phyloP scores from a whole-genome alignment of 2,888 invertebrate genomes.

The Pachymerium ferrugineum region DNA sequence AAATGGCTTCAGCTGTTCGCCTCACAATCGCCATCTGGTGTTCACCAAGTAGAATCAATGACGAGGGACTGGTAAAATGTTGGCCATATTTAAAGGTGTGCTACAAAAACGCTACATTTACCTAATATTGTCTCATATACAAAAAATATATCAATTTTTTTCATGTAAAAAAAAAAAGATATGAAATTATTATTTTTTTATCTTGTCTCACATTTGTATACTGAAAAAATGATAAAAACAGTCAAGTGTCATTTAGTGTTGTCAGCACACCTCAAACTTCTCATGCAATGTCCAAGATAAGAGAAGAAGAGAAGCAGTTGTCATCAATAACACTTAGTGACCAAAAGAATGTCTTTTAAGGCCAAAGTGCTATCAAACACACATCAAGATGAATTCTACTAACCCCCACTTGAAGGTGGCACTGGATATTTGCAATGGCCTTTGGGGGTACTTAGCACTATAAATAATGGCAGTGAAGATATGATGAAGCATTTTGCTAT shows the following conservation, averaged over 20 bases:
- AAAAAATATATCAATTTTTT: neutral
- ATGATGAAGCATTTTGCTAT: neutral
- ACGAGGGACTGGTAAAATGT: neutral
- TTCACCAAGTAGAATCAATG: neutral
- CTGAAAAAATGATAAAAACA: too few relatives aligned
- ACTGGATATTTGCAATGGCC: neutral
- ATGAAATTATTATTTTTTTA: too few relatives aligned
- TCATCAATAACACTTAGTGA: constrained; percentile 2
- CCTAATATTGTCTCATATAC: neutral
- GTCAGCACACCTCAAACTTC: neutral
- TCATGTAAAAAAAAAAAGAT: neutral
- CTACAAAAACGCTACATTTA: neutral
- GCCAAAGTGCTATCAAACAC: neutral
- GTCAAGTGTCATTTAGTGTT: neutral
- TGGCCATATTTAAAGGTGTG: neutral
- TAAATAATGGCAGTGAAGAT: neutral
- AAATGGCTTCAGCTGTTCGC: constrained; percentile 8
- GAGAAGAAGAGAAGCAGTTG: neutral
- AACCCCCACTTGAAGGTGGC: too few relatives aligned
- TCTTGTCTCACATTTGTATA: too few relatives aligned
- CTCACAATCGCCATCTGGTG: constrained; percentile 13
- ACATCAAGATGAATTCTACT: neutral
- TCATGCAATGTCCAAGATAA: neutral
- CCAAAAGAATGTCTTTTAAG: neutral
- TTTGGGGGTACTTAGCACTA: neutral